Evolutionary conservation across 2,888 invertebrate species (phyloP), one percentile per base, ranked within the genome.

Genomic region (Ichneumoninae sp.): DNA sequence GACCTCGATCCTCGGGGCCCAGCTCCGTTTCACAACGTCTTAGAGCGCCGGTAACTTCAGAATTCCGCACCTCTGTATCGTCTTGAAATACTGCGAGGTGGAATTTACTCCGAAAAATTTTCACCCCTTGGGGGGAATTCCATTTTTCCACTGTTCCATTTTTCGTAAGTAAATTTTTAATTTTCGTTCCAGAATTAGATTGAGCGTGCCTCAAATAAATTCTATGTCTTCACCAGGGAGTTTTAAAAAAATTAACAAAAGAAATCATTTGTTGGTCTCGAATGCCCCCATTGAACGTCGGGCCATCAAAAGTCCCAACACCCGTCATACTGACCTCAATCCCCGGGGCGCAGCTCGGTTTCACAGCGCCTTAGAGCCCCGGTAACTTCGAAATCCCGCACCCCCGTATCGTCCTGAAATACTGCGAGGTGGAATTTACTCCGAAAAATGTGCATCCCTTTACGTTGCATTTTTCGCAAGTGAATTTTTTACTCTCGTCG

Each of bases 281-380:
- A 26, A 57, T 57, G 13, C 30, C 50, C 50, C 47, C 0, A 47
- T 19, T 65, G 47, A 13, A 47, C 30, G 10, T 36, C 33, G 44
- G 33, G 19, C 10, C 22, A 33, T 52, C 52, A n/a, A 22, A 13
- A 36, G 65, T 65, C 19, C 33, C 30, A 10, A 33, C 7, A 1
- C 10, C 30, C 26, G 47, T 26, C 26, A 36, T 33, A 57, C 44
- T 68, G 47, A 62, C 65, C 10, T 10, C n/a, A 30, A 13, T 52
- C 76, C 76, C 83, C 83, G 33, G 74, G 77, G 81, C 47, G 60
- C 69, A 62, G 62, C 77, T 84, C 78, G 54, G 80, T 66, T 79
- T 74, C 81, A 69, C 78, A 36, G 40, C 10, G 71, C 52, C 76
- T 66, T 44, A 26, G 52, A 75, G 33, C 40, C 60, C 10, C 22